Conservation (phyloP, 2,113 vertebrate species). For the Potamarius usumacintae region DNA sequence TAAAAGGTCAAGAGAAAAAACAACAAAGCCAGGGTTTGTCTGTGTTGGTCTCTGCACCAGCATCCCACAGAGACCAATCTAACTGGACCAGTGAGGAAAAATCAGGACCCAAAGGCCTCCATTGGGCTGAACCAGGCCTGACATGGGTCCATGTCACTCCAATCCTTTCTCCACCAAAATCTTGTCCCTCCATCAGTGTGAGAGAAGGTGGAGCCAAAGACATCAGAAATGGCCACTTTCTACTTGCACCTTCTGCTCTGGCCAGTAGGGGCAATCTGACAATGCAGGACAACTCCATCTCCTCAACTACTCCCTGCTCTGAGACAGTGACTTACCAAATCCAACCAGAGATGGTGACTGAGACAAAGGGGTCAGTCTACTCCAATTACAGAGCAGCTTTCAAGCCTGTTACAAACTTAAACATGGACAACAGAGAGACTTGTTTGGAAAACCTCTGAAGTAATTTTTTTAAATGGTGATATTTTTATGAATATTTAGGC, state of each 20-base stretch:
- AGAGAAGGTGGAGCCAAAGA: background rate
- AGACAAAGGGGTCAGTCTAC: constrained; percentile 51
- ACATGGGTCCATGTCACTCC: constrained; percentile 82
- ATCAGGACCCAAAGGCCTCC: constrained; percentile 53
- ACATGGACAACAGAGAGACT: constrained; percentile 42
- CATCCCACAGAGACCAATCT: constrained; percentile 25
- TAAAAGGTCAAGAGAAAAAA: constrained; percentile 21
- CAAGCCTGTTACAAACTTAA: constrained; percentile 64
- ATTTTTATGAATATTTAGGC: constrained; percentile 15
- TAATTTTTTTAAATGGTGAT: constrained; percentile 11
- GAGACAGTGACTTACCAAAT: constrained; percentile 63
- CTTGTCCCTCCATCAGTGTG: constrained; percentile 58
- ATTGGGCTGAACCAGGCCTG: constrained; percentile 74
- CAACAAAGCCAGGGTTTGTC: constrained; percentile 14
- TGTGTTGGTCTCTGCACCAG: constrained; percentile 1
- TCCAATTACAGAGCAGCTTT: constrained; percentile 57
- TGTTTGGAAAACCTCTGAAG: constrained; percentile 35
- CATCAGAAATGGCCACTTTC: constrained; percentile 30
- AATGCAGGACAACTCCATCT: constrained; percentile 71
- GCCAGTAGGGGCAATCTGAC: constrained; percentile 62
- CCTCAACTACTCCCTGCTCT: constrained; percentile 69
- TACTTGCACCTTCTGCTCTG: constrained; percentile 18
- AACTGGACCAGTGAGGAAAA: constrained; percentile 22
- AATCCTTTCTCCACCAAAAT: constrained; percentile 74
- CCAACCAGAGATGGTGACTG: constrained; percentile 55